Percentiles rank a stretch among this genome's conserved stretches.
Evolutionary conservation across 2,797 vertebrate genomes (phyloP).

Genomic region (Astyanax mexicanus): DNA sequence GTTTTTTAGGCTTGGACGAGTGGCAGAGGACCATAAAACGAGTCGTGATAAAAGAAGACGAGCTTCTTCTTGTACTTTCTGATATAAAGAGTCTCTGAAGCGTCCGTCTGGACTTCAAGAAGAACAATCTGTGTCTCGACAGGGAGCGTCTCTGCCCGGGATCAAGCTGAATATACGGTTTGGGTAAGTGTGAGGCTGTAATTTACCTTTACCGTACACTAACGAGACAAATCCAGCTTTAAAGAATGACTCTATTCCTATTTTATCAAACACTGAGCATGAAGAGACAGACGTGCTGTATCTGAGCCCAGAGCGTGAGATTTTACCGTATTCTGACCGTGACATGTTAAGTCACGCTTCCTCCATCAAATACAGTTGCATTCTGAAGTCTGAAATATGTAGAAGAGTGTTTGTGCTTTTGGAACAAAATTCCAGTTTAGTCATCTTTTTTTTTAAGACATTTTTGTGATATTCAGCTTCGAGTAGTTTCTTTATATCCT

Average conservation of each 20-base stretch:
- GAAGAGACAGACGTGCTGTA: too few relatives aligned
- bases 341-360: too few relatives aligned
- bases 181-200: neutral
- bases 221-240: conserved; percentile 5
- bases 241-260: neutral
- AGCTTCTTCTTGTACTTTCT: neutral
- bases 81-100: neutral
- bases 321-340: too few relatives aligned
- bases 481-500: too few relatives aligned
- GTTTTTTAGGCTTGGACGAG: neutral
- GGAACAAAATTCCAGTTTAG: too few relatives aligned
- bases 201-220: neutral
- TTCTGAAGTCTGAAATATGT: too few relatives aligned
- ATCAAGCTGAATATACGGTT: neutral
- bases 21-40: conserved; percentile 1
- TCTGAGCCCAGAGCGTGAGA: too few relatives aligned
- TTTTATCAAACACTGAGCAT: too few relatives aligned
- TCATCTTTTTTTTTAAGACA: too few relatives aligned
- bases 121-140: neutral
- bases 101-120: conserved; percentile 8
- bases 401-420: too few relatives aligned
- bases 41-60: neutral
- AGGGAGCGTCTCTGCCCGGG: conserved; percentile 4
- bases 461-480: too few relatives aligned
- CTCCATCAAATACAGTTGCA: too few relatives aligned